Percentiles rank a stretch among this genome's conserved stretches.
Conservation (phyloP, 1,140 invertebrate genomes). For the Parapsyche elsis region DNA sequence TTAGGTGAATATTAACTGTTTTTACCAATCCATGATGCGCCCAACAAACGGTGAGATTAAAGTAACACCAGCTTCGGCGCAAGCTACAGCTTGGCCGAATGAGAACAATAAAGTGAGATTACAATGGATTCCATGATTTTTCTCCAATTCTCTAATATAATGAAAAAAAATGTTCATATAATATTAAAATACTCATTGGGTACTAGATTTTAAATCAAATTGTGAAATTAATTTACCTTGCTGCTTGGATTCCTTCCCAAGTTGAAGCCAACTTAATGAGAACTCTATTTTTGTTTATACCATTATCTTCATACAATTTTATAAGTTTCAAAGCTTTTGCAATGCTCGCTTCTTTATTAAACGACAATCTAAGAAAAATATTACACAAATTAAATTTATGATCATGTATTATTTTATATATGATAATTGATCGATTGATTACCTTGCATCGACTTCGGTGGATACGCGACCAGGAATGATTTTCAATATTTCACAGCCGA, state of each 20-base stretch:
- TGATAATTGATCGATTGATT: conserved; percentile 46
- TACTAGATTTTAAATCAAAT: conserved; percentile 21
- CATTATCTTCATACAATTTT: conserved; percentile 87
- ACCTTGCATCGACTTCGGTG: conserved; percentile 98
- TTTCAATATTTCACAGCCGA: conserved; percentile 97
- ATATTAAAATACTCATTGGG: conserved; percentile 16
- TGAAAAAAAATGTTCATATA: conserved; percentile 52
- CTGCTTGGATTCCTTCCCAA: conserved; percentile 99
- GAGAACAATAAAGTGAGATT: conserved; percentile 98
- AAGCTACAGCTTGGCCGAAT: conserved; percentile 96
- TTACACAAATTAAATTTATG: not conserved
- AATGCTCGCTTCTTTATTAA: conserved; percentile 92
- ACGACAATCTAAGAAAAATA: conserved; percentile 80
- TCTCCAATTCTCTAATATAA: conserved; percentile 83
- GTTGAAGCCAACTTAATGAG: conserved; percentile 97
- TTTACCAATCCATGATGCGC: conserved; percentile 94
- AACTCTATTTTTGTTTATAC: conserved; percentile 92
- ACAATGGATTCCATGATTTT: conserved; percentile 94
- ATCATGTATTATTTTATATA: not conserved
- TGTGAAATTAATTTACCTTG: conserved; percentile 74
- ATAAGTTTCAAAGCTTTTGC: conserved; percentile 91
- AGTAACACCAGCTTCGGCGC: conserved; percentile 97
- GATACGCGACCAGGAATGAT: conserved; percentile 98
- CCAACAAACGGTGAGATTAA: conserved; percentile 95
- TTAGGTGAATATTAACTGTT: not conserved